Conservation (phyloP, 2,888 invertebrate species). For the Lasioglossum oenotherae region DNA sequence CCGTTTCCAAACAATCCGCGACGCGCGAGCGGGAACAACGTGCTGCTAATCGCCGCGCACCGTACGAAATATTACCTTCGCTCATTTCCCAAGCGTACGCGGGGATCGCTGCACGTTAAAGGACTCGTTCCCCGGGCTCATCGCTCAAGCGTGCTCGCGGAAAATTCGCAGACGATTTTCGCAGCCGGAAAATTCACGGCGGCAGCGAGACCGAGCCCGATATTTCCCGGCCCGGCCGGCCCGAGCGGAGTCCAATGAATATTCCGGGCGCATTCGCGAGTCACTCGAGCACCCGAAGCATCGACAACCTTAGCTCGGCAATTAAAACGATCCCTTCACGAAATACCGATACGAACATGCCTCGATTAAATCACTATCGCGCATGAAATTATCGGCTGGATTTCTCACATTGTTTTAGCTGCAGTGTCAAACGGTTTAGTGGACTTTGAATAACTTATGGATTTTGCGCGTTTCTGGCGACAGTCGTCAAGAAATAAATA, state of each 20-base stretch:
- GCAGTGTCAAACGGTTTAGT: not conserved
- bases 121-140: slow-evolving; percentile 32
- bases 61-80: slow-evolving; percentile 24
- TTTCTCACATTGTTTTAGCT: not conserved
- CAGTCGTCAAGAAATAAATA: no score
- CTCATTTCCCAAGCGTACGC: slow-evolving; percentile 39
- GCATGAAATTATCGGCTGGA: not conserved
- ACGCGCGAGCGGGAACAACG: not conserved
- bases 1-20: not conserved
- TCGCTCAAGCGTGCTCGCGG: slow-evolving; percentile 24
- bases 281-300: not conserved
- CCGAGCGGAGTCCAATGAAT: slow-evolving; percentile 32
- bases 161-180: slow-evolving; percentile 33
- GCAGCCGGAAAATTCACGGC: slow-evolving; percentile 18
- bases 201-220: slow-evolving; percentile 1
- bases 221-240: slow-evolving; percentile 12
- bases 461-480: no score
- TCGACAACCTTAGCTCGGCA: not conserved
- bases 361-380: not conserved
- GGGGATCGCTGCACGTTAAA: slow-evolving; percentile 27
- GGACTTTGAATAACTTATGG: not conserved
- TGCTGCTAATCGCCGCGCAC: slow-evolving; percentile 1
- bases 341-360: not conserved
- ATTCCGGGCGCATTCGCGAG: slow-evolving; percentile 26
- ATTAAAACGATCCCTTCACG: not conserved